These are phyloP conservation scores for Podabrus alpinus DNA, from an alignment of 2,888 invertebrate species.

Conservation along the genomic window DNA sequence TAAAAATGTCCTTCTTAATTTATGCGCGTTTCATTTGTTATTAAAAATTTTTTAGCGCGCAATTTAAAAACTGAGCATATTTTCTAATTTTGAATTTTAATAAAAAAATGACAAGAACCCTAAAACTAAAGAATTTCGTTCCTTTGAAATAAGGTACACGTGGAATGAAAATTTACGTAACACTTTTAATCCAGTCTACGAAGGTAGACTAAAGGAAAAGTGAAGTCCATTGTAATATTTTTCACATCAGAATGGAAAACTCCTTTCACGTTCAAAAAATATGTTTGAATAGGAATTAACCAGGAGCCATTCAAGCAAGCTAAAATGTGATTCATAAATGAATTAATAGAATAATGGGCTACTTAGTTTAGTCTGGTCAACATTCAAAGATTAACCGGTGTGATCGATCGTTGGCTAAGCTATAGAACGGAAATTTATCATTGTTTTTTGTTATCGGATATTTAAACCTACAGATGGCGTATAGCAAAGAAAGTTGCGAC, in stretches of 20 bases:
- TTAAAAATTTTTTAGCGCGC: background rate
- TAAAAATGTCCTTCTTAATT: background rate
- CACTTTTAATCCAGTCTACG: background rate
- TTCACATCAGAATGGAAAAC: background rate
- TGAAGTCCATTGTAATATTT: background rate
- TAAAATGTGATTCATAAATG: background rate
- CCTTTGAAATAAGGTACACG: background rate
- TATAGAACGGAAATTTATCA: too few relatives aligned
- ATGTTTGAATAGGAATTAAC: too few relatives aligned
- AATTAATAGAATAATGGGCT: background rate
- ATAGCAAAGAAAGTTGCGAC: too few relatives aligned
- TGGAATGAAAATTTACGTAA: background rate
- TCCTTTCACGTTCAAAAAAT: background rate
- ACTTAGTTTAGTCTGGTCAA: too few relatives aligned
- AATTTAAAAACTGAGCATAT: background rate
- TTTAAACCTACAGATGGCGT: too few relatives aligned
- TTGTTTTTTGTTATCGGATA: too few relatives aligned
- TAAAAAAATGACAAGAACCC: background rate
- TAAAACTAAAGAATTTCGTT: background rate
- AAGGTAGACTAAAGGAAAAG: background rate
- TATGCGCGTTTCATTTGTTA: background rate
- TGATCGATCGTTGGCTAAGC: too few relatives aligned
- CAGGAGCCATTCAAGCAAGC: too few relatives aligned
- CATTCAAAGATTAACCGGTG: too few relatives aligned
- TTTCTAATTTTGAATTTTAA: slow-evolving; percentile 11